phyloP scores from a whole-genome alignment of 1,140 invertebrate species.

The Brachionus calyciflorus region DNA sequence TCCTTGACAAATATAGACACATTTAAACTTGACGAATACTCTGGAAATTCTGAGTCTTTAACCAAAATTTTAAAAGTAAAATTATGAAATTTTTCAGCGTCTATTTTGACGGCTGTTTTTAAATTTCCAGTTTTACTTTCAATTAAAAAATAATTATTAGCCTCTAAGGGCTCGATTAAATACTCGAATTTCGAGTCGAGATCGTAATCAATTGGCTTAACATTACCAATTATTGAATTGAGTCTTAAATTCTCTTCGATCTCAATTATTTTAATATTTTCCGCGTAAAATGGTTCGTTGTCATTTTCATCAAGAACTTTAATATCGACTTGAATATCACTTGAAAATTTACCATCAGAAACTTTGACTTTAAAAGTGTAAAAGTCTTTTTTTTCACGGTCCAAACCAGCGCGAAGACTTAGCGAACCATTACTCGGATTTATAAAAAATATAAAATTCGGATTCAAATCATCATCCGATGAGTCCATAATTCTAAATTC shows the following conservation, averaged over 20 bases:
- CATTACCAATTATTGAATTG: constrained; percentile 3
- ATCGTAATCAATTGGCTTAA: neutral
- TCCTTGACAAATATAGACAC: constrained; percentile 8
- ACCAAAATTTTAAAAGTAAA: constrained; percentile 10
- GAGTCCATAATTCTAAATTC: neutral
- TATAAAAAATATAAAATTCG: constrained; percentile 36
- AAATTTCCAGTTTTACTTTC: constrained; percentile 16
- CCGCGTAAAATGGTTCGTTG: constrained; percentile 16
- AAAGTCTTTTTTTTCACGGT: constrained; percentile 39
- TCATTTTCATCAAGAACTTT: constrained; percentile 34
- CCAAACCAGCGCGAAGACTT: constrained; percentile 15
- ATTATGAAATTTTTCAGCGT: neutral
- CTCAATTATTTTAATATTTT: neutral
- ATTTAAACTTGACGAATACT: neutral
- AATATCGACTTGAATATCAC: neutral
- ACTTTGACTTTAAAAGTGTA: neutral
- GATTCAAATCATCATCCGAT: constrained; percentile 15
- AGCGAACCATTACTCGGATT: constrained; percentile 10
- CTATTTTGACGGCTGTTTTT: neutral
- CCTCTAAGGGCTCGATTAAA: neutral
- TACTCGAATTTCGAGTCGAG: neutral
- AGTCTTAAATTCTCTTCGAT: constrained; percentile 8
- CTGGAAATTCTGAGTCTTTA: constrained; percentile 6
- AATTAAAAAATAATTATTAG: constrained; percentile 10
- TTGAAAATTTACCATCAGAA: neutral